Evolutionary conservation across 2,888 invertebrate genomes (phyloP), one percentile per base, ranked within the genome.

Genomic region (Cataglyphis altisquamis): DNA sequence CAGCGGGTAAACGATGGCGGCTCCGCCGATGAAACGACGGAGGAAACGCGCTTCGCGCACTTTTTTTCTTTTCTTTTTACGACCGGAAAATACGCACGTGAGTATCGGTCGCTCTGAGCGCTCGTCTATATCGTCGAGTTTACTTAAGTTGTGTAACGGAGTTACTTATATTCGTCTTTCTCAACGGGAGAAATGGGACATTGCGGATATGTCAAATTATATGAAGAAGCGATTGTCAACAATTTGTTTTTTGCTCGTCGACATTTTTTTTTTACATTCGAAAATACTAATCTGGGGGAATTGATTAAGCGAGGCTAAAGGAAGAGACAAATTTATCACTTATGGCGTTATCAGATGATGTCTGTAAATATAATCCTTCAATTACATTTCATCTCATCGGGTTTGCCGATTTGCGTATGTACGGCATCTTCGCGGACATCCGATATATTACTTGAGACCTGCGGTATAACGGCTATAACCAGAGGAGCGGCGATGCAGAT

Each of bases 1-100:
- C 18, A 45, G 60, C 45, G 70, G 78, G 60, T 62, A 80, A 80
- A 80, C 78, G 78, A 80, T 78, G 78, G 60, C 60, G 48, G 48
- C 48, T 60, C 78, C 25, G 60, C 18, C 74, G 78, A 48, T 45
- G 78, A 21, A 45, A 72, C 25, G 78, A 25, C 72, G 72, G 78
- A 78, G 72, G 78, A 72, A 72, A 52, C n/a, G 60, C 36, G 72
- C 25, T 45, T 72, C 72, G 72, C 29, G 39, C 10, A 25, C 36
- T 57, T 41, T 68, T 32, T 32, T 32, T 45, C 15, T 29, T 29
- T 67, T 18, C 41, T 55, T 32, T 80, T 78, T 36, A 68, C 25
- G 29, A 12, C 39, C 77, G 68, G 68, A 77, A 68, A 52, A n/a
- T 39, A 21, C 21, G 68, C 25, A 32, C 70, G 18, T 32, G 70